Base-by-base conservation (phyloP, 2,888 invertebrate species). In the Cephus pygmeus region DNA sequence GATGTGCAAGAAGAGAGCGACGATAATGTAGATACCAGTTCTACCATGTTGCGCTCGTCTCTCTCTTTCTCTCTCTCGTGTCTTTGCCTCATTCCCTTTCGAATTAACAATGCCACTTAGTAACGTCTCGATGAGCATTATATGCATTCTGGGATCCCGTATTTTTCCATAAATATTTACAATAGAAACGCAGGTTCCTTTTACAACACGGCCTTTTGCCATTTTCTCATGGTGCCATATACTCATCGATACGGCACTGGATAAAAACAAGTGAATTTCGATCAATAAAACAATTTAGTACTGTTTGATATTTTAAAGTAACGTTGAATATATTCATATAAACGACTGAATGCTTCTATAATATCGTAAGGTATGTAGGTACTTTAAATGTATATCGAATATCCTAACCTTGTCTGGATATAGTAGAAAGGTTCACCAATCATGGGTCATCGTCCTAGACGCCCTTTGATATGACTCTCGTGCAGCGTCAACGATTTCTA, bases 1-100 rank as follows among this genome's bases (percentile, higher is more conserved):
- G 71, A 71, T 71, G 34, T 31, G 71, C 31, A 34, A 71, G 71
- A 71, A 71, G 30, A 33, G 33, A 31, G 71, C 71, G 23, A 31
- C 71, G 71, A 31, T 34, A 34, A 71, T 71, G 34, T 56, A 56
- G 23, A 56, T 23, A 34, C 71, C 31, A 31, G 71, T 33, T 34
- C 33, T 12, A 71, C 71, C 71, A 34, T 71, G 71, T 71, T 31
- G 71, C 31, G 71, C 56, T 71, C 31, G 71, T 71, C 71, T 71
- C 71, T 69, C 30, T 69, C 12, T 69, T 31, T 69, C 30, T 69
- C 69, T 31, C 31, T 71, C 71, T 71, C 71, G 12, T 71, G 33
- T 71, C 71, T 71, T 71, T 71, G 33, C 1, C 71, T 71, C 71
- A 1, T 34, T 71, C 71, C 71, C 71, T 71, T 71, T 71, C 71